These are phyloP conservation scores for Anguilla marmorata DNA, from an alignment of 2,797 vertebrate species.

Conservation along the genomic window DNA sequence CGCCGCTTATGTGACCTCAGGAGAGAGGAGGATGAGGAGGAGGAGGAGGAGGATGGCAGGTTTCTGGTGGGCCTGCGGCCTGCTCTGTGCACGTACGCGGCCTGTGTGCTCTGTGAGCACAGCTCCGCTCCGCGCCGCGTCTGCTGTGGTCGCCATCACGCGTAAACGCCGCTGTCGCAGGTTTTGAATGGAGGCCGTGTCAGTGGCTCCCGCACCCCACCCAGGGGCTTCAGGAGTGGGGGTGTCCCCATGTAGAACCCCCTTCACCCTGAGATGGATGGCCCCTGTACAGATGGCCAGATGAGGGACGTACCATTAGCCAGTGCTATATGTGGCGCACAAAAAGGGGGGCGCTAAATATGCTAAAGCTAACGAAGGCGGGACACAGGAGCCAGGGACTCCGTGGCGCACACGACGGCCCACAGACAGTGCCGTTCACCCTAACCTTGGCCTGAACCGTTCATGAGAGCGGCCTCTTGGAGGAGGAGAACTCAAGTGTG, in stretches of 20 bases:
- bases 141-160: no score
- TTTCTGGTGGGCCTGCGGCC: neutral
- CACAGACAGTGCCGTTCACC: neutral
- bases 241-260: neutral
- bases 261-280: neutral
- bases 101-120: neutral
- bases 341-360: neutral
- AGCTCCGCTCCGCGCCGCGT: neutral
- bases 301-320: neutral
- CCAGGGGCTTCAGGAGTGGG: neutral
- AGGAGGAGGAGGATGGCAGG: neutral
- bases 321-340: neutral
- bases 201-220: no score
- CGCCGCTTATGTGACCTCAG: neutral
- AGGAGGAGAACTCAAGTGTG: neutral
- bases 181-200: neutral
- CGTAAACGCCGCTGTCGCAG: neutral
- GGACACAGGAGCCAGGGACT: neutral
- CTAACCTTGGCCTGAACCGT: neutral
- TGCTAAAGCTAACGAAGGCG: neutral
- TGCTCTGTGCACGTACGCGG: neutral
- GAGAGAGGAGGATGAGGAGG: neutral
- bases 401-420: neutral
- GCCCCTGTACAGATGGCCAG: neutral
- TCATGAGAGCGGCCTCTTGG: neutral